phyloP scores from a whole-genome alignment of 1,140 invertebrate species.

The Araneus ventricosus region DNA sequence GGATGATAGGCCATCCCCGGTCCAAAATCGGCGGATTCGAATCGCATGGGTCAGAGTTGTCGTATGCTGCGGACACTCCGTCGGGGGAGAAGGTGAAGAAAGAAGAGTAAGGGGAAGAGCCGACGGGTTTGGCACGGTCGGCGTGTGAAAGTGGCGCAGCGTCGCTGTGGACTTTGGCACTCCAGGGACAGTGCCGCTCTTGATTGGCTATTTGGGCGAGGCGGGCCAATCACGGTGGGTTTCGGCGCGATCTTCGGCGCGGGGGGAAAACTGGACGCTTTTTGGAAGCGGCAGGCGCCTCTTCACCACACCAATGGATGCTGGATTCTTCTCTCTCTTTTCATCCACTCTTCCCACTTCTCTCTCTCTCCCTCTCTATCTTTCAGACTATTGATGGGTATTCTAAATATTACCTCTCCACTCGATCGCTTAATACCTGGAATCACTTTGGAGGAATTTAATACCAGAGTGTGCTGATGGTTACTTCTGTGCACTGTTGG shows the following conservation, averaged over 20 bases:
- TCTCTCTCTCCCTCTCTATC: conserved; percentile 68
- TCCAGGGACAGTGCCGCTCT: conserved; percentile 61
- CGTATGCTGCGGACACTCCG: neutral
- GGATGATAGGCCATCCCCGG: conserved; percentile 82
- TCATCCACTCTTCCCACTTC: conserved; percentile 11
- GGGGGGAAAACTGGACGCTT: conserved; percentile 62
- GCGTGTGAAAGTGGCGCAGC: conserved; percentile 72
- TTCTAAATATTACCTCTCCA: conserved; percentile 60
- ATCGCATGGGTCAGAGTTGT: conserved; percentile 76
- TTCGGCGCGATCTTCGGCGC: conserved; percentile 23
- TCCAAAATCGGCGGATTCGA: conserved; percentile 76
- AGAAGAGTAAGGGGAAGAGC: neutral
- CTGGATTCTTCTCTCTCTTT: conserved; percentile 71
- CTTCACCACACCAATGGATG: conserved; percentile 63
- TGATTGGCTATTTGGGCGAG: conserved; percentile 76
- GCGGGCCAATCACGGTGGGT: conserved; percentile 72
- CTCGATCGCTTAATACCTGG: conserved; percentile 15
- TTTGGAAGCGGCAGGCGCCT: conserved; percentile 46
- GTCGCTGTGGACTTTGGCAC: conserved; percentile 70
- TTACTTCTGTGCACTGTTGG: conserved; percentile 2
- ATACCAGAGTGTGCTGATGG: neutral
- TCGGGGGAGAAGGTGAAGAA: neutral
- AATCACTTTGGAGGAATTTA: conserved; percentile 42
- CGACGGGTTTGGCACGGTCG: conserved; percentile 57
- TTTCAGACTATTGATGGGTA: conserved; percentile 60